These are phyloP conservation scores for Petrocephalus sullivani DNA, from an alignment of 2,797 vertebrate genomes.

Conservation along the genomic window DNA sequence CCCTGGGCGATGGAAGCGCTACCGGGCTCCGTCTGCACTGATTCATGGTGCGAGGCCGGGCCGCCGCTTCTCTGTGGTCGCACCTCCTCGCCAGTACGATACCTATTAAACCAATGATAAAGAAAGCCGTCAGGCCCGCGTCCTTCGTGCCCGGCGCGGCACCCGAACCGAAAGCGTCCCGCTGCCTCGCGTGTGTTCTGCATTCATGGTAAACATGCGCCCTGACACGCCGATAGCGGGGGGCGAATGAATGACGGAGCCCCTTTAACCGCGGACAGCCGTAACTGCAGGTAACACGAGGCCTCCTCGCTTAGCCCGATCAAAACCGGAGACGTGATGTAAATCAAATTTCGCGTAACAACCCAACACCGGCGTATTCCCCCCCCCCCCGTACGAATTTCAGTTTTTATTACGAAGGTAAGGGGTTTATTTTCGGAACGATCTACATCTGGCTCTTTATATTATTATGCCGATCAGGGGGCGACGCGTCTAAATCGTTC, in stretches of 20 bases:
- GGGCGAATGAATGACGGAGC: neutral
- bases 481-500: constrained; percentile 23
- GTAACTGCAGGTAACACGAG: neutral
- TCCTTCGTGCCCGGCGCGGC: neutral
- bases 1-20: neutral
- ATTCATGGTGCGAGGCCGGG: neutral
- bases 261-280: neutral
- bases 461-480: neutral
- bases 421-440: neutral
- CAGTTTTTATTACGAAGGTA: neutral
- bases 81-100: neutral
- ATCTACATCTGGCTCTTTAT: neutral
- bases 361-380: neutral
- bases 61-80: neutral
- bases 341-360: neutral
- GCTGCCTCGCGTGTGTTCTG: neutral
- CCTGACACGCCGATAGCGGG: neutral
- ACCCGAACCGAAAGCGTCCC: neutral
- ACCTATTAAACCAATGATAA: neutral
- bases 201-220: no score
- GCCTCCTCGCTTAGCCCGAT: neutral
- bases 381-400: neutral
- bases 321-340: neutral
- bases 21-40: neutral
- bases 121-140: neutral